These are phyloP conservation scores for Tragelaphus oryx DNA, from an alignment of 2,797 vertebrate species.

Conservation along the genomic window DNA sequence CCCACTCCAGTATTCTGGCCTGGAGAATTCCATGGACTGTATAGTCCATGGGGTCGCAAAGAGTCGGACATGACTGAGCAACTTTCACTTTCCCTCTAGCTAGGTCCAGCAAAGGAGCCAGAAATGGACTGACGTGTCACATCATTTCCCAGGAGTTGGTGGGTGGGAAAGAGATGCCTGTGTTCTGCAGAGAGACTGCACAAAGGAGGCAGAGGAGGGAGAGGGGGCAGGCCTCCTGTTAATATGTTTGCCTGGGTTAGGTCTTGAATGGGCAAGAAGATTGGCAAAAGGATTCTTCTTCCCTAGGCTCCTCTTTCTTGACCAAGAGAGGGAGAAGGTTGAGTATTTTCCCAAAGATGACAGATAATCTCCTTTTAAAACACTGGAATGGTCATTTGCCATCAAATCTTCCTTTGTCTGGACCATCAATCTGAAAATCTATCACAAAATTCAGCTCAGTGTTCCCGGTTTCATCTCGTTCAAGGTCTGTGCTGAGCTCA, in stretches of 20 bases:
- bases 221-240: neutral
- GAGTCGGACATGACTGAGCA: neutral
- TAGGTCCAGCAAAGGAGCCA: neutral
- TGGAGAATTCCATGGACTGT: neutral
- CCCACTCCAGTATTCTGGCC: no score
- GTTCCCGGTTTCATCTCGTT: neutral
- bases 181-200: neutral
- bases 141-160: neutral
- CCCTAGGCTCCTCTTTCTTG: neutral
- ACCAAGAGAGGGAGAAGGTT: neutral
- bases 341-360: neutral
- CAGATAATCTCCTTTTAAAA: neutral
- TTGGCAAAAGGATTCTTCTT: neutral
- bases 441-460: neutral
- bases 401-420: neutral
- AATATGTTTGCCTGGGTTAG: neutral
- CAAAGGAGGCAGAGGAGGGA: neutral
- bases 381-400: no score
- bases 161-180: neutral
- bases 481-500: neutral
- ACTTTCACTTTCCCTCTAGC: neutral
- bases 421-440: neutral
- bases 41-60: neutral
- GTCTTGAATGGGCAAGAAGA: neutral
- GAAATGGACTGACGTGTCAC: neutral